Conservation (phyloP, 2,888 invertebrate genomes). For the Agonopterix alstromeriana region DNA sequence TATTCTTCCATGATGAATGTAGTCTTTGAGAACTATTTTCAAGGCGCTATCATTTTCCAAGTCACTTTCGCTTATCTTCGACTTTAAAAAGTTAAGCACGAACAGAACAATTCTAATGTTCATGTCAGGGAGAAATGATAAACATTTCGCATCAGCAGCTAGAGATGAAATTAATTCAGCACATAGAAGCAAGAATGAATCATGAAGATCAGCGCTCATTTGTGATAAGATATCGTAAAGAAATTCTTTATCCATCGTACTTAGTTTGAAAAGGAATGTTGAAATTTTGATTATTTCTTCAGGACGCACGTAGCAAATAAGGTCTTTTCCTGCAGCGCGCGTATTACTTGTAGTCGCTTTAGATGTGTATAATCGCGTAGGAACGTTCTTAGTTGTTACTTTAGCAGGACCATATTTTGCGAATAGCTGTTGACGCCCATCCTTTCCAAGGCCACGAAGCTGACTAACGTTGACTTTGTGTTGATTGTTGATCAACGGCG, state of each 20-base stretch:
- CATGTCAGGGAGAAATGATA: too few relatives aligned
- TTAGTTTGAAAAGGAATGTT: constrained; percentile 6
- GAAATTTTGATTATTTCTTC: too few relatives aligned
- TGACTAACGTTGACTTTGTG: constrained; percentile 58
- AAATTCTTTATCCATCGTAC: constrained; percentile 12
- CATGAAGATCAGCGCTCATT: constrained; percentile 7
- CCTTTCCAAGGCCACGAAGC: constrained; percentile 41
- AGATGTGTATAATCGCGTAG: constrained; percentile 38
- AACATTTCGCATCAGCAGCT: too few relatives aligned
- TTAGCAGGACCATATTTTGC: constrained; percentile 44
- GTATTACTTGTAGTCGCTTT: background rate
- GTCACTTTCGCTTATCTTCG: too few relatives aligned
- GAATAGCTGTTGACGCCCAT: constrained; percentile 50
- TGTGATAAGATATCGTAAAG: constrained; percentile 11
- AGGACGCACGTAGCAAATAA: too few relatives aligned
- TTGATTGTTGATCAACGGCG: constrained; percentile 59
- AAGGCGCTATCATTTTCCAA: too few relatives aligned
- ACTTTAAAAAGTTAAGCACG: too few relatives aligned
- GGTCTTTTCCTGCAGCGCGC: too few relatives aligned
- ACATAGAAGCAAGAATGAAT: constrained; percentile 13
- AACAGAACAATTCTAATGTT: too few relatives aligned
- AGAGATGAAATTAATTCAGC: background rate
- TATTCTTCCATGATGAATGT: too few relatives aligned
- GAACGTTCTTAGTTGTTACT: constrained; percentile 34
- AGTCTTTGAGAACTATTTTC: too few relatives aligned